phyloP scores from a whole-genome alignment of 2,888 invertebrate genomes.

The Tethea ocularis region DNA sequence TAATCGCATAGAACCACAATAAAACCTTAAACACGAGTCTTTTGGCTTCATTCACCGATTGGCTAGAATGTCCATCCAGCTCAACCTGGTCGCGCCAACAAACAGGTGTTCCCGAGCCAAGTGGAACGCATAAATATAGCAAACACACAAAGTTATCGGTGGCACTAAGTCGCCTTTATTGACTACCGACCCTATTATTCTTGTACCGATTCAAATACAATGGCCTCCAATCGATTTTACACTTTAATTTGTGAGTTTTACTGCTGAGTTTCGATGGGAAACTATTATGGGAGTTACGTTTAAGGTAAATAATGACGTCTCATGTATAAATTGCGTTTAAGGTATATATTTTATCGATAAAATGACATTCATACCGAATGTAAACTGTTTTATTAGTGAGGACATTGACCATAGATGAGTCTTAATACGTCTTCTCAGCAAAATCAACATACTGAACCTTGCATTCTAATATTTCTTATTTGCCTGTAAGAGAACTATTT shows the following conservation, averaged over 20 bases:
- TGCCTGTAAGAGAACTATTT: too few relatives aligned
- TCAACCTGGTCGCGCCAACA: constrained; percentile 31
- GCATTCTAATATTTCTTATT: too few relatives aligned
- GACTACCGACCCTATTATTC: constrained; percentile 60
- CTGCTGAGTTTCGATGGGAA: constrained; percentile 29
- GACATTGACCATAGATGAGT: neutral
- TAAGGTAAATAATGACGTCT: constrained; percentile 65
- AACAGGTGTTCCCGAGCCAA: constrained; percentile 67
- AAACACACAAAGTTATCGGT: constrained; percentile 80
- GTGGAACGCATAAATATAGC: constrained; percentile 73
- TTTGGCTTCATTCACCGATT: constrained; percentile 13
- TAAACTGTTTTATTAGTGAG: constrained; percentile 53
- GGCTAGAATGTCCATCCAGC: constrained; percentile 29
- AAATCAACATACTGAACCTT: too few relatives aligned
- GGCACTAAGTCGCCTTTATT: constrained; percentile 77
- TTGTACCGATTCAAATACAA: constrained; percentile 39
- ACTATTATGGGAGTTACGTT: constrained; percentile 39
- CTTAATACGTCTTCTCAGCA: neutral
- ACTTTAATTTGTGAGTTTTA: constrained; percentile 31
- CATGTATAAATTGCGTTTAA: constrained; percentile 61
- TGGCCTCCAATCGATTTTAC: constrained; percentile 27
- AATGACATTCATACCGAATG: constrained; percentile 40
- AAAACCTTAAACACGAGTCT: neutral
- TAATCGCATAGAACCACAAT: neutral
- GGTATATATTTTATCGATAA: constrained; percentile 27